These are phyloP conservation scores for Cheilosia soror DNA, from an alignment of 2,888 invertebrate genomes.

Conservation along the genomic window DNA sequence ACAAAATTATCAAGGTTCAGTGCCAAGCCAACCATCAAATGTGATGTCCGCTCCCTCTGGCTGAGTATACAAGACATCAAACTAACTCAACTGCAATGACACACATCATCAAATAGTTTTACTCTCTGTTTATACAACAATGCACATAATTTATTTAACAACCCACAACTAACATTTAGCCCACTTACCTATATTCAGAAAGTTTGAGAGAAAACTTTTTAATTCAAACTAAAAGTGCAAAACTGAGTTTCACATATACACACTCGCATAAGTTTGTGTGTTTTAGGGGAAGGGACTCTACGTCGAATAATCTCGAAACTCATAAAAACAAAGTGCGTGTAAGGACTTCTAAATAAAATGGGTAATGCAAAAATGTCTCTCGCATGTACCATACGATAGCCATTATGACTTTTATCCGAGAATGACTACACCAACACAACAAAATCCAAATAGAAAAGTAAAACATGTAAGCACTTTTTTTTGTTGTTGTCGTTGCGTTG, in stretches of 20 bases:
- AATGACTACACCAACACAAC: not conserved
- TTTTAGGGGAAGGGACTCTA: too few relatives aligned
- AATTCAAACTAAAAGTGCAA: not conserved
- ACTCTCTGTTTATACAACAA: too few relatives aligned
- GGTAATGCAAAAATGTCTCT: not conserved
- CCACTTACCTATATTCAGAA: not conserved
- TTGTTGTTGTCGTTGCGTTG: not conserved
- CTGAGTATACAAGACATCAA: too few relatives aligned
- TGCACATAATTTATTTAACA: too few relatives aligned
- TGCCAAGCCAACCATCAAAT: too few relatives aligned
- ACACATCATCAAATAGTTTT: too few relatives aligned
- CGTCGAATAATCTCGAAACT: constrained; percentile 6
- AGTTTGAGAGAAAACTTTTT: constrained; percentile 14
- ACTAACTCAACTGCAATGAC: too few relatives aligned
- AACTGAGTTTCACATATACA: not conserved
- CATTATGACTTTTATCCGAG: constrained; percentile 3
- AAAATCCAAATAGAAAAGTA: not conserved
- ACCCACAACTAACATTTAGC: not conserved
- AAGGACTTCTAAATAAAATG: constrained; percentile 17
- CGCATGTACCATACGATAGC: not conserved
- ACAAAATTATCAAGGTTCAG: too few relatives aligned
- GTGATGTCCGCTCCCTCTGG: too few relatives aligned
- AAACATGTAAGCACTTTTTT: constrained; percentile 43
- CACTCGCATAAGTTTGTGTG: too few relatives aligned
- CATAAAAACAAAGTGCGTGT: constrained; percentile 16